These are phyloP conservation scores for Hydraecia micacea DNA, from an alignment of 2,888 invertebrate species.

Conservation along the genomic window DNA sequence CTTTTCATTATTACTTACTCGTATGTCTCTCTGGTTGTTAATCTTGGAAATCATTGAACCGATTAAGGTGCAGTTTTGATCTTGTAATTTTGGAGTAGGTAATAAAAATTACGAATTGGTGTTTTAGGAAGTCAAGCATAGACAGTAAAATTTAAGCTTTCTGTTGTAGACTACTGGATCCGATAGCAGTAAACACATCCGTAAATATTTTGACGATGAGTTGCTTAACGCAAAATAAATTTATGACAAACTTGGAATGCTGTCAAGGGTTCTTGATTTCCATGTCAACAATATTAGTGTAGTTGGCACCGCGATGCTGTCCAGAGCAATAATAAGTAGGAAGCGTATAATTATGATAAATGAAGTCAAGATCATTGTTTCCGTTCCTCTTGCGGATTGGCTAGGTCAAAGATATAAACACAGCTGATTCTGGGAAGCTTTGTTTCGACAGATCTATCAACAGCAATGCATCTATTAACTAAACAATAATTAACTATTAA, in stretches of 20 bases:
- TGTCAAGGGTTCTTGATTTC: conserved; percentile 55
- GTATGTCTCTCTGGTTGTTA: conserved; percentile 39
- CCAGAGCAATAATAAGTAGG: conserved; percentile 48
- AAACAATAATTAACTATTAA: too few relatives aligned
- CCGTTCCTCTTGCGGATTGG: conserved; percentile 25
- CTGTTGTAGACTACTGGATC: not conserved
- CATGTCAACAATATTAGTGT: conserved; percentile 44
- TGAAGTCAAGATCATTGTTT: conserved; percentile 50
- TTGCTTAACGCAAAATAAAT: conserved; percentile 30
- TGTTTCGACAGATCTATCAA: not conserved
- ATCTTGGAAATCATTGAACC: conserved; percentile 54
- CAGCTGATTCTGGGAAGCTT: conserved; percentile 8
- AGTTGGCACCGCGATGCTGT: conserved; percentile 51
- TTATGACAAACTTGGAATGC: conserved; percentile 46
- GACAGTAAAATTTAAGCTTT: conserved; percentile 1
- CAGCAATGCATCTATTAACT: conserved; percentile 12
- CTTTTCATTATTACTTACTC: conserved; percentile 52
- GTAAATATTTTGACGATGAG: conserved; percentile 36
- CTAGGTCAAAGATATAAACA: conserved; percentile 27
- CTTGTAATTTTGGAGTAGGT: conserved; percentile 15
- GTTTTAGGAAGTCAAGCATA: conserved; percentile 4
- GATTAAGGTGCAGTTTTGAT: conserved; percentile 42
- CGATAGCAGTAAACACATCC: conserved; percentile 2
- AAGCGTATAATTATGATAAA: conserved; percentile 49
- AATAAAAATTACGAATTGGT: conserved; percentile 12